Conservation (phyloP, 1,140 invertebrate species). For the Mactra quadrangularis region DNA sequence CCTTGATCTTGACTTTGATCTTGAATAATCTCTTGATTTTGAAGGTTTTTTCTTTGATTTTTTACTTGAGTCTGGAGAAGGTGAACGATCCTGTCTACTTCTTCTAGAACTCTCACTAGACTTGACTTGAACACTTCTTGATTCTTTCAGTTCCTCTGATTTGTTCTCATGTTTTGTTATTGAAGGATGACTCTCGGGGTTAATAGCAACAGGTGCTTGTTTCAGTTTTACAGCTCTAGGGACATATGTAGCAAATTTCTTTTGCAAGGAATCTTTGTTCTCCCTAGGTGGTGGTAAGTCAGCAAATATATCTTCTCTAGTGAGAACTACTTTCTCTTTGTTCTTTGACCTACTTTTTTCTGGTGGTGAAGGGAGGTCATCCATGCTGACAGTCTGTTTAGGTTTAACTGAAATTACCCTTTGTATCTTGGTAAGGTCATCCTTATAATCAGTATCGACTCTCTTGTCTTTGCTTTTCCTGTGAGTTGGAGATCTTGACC, state of each 20-base stretch:
- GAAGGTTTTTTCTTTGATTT: constrained; percentile 24
- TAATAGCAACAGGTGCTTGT: constrained; percentile 6
- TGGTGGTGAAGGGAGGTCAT: not conserved
- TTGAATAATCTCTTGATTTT: not conserved
- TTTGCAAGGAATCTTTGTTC: constrained; percentile 3
- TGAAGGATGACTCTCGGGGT: constrained; percentile 31
- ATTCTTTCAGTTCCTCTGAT: not conserved
- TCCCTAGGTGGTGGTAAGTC: constrained; percentile 29
- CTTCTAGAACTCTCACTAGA: not conserved
- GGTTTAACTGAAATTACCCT: constrained; percentile 32
- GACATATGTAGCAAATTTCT: constrained; percentile 52
- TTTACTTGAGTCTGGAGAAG: constrained; percentile 13
- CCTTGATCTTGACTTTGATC: constrained; percentile 24
- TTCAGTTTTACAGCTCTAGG: constrained; percentile 54
- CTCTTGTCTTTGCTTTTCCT: not conserved
- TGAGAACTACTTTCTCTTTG: not conserved
- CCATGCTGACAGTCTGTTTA: not conserved
- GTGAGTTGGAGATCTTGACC: not conserved
- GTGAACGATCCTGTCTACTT: no score
- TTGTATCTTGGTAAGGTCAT: not conserved
- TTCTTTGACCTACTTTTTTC: not conserved
- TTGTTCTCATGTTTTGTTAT: not conserved
- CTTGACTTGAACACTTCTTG: constrained; percentile 55
- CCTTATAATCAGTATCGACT: not conserved
- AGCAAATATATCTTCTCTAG: constrained; percentile 43